A percentile compares a stretch with the other conserved stretches of the same genome.
These are phyloP conservation scores for Gymnopithys bicolor DNA, from an alignment of 2,797 vertebrate genomes.

Conservation along the genomic window DNA sequence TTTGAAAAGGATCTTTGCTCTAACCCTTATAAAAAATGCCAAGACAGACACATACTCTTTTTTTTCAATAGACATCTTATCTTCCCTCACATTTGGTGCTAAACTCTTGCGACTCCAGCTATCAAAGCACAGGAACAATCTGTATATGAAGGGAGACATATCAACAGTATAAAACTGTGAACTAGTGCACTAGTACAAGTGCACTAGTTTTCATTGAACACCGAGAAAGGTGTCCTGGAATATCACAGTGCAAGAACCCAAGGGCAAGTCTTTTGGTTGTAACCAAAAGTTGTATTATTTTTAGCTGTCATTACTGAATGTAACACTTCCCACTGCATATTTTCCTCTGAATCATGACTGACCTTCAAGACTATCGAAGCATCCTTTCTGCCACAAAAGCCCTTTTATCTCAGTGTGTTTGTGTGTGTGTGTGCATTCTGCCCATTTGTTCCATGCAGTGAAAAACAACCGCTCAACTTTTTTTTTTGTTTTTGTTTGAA, in stretches of 20 bases:
- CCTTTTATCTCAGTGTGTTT: constrained; percentile 2
- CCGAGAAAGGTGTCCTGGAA: background rate
- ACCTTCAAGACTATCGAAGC: constrained; percentile 38
- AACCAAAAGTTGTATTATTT: background rate
- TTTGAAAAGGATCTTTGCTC: constrained; percentile 22
- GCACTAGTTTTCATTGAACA: background rate
- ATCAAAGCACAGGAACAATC: background rate
- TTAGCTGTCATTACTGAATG: background rate
- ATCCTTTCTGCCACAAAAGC: constrained; percentile 61
- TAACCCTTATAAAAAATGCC: constrained; percentile 24
- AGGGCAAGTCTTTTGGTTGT: background rate
- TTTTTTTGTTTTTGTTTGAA: constrained; percentile 45
- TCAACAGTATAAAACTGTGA: background rate
- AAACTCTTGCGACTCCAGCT: background rate
- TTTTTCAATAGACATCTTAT: background rate
- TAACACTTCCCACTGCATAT: background rate
- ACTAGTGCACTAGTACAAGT: background rate
- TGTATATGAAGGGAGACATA: background rate
- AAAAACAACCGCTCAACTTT: constrained; percentile 44
- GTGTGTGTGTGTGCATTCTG: constrained; percentile 3
- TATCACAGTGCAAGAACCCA: background rate
- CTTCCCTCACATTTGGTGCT: background rate
- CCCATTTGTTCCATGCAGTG: constrained; percentile 33
- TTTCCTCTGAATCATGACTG: constrained; percentile 52
- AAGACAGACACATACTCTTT: background rate